phyloP scores from a whole-genome alignment of 2,113 vertebrate genomes.

The Sceloporus undulatus region DNA sequence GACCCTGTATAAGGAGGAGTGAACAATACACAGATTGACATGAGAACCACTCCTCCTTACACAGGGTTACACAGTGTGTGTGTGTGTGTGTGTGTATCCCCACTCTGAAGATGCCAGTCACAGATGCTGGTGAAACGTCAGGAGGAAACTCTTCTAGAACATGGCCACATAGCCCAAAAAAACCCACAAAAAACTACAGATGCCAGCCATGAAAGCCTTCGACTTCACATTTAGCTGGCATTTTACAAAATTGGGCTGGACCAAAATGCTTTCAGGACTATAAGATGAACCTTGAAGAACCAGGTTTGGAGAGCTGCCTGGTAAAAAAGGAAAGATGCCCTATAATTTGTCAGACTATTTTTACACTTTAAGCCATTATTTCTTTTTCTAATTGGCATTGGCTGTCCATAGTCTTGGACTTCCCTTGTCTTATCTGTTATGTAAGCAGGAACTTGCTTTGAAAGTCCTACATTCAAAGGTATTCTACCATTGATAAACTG shows the following conservation, averaged over 20 bases:
- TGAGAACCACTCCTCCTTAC: no score
- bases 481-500: background rate
- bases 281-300: background rate
- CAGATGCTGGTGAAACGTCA: no score
- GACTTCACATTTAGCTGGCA: background rate
- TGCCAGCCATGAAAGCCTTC: no score
- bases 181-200: no score
- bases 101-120: no score
- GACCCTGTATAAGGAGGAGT: no score
- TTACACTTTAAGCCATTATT: no score
- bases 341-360: background rate
- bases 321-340: background rate
- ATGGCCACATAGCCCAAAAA: no score
- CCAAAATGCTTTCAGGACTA: constrained; percentile 26
- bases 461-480: background rate
- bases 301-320: constrained; percentile 25
- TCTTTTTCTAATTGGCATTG: background rate
- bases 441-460: background rate
- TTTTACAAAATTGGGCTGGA: constrained; percentile 34
- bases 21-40: no score
- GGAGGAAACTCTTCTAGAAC: no score
- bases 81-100: no score
- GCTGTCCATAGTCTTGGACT: background rate
- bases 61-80: no score
- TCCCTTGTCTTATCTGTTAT: background rate